These are phyloP conservation scores for Indicator maculatus DNA, from an alignment of 2,113 vertebrate species.

Conservation along the genomic window DNA sequence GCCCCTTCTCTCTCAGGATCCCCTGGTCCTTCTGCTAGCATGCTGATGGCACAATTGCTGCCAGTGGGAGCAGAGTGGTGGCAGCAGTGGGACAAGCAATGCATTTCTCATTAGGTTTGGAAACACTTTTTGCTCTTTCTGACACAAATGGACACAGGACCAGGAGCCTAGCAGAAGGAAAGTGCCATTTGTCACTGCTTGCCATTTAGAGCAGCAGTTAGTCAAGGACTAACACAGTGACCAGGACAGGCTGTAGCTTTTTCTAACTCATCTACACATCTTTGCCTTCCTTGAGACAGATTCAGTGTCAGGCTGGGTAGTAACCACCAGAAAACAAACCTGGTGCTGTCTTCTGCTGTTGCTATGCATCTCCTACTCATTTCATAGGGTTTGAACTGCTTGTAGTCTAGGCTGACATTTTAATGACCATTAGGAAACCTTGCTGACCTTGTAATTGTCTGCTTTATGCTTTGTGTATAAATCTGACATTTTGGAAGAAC, in stretches of 20 bases:
- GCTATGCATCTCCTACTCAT: background rate
- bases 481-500: slow-evolving; percentile 44
- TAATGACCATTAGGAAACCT: slow-evolving; percentile 42
- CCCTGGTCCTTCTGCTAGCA: background rate
- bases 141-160: background rate
- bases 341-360: background rate
- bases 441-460: slow-evolving; percentile 28
- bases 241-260: background rate
- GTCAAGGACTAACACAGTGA: background rate
- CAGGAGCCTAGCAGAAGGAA: background rate
- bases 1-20: accelerated
- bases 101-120: background rate
- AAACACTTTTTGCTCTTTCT: accelerated
- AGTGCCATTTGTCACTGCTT: background rate
- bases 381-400: slow-evolving; percentile 5
- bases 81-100: background rate
- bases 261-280: background rate
- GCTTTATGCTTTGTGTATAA: slow-evolving; percentile 7
- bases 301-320: background rate
- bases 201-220: background rate
- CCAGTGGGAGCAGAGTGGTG: background rate
- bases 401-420: slow-evolving; percentile 31
- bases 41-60: accelerated
- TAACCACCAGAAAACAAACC: background rate
- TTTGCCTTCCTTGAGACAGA: background rate